Evolutionary conservation across 2,888 invertebrate genomes (phyloP), one percentile per base, ranked within the genome.

Genomic region (Phorcus lineatus): DNA sequence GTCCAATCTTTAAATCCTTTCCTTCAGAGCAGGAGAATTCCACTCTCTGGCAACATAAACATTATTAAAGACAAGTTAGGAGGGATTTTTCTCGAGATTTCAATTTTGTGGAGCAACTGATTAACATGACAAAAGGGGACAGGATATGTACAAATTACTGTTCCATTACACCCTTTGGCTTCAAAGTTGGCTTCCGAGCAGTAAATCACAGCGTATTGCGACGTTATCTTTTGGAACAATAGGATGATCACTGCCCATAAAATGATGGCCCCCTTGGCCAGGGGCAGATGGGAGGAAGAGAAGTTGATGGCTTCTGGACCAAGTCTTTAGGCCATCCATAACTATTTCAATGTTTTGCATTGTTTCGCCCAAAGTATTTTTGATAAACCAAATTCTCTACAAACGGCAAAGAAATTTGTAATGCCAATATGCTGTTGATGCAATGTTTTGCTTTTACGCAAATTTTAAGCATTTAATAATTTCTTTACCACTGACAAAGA

Each of bases 141-240:
- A 70, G 70, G 70, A 70, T 70, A 70, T 70, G 70, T 70, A 70
- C 31, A 70, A 70, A 70, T 70, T 70, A 70, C 70, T 40, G 19
- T 40, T 70, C 19, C 36, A 70, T 70, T 70, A 36, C 36, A n/a
- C 70, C 36, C 70, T 70, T 70, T 70, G 70, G 70, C 19, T 40
- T 70, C 40, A 31, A 36, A 70, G 70, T 70, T 36, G 70, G 70
- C 17, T 9, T 36, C 19, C 9, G 16, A 17, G 31, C 36, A 70
- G 31, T 70, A 70, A 70, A 70, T 70, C 70, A 70, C 70, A 62
- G 11, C 31, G 19, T 70, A 31, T 36, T 36, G 70, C 36, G 19
- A 19, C 36, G 70, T 70, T 70, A 70, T 70, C 70, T 70, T 40
- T 70, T 70, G 28, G 70, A 70, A 70, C 70, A 70, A 70, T 70